Evolutionary conservation across 2,888 invertebrate species (phyloP), one percentile per base, ranked within the genome.

Genomic region (Pelosia muscerda): DNA sequence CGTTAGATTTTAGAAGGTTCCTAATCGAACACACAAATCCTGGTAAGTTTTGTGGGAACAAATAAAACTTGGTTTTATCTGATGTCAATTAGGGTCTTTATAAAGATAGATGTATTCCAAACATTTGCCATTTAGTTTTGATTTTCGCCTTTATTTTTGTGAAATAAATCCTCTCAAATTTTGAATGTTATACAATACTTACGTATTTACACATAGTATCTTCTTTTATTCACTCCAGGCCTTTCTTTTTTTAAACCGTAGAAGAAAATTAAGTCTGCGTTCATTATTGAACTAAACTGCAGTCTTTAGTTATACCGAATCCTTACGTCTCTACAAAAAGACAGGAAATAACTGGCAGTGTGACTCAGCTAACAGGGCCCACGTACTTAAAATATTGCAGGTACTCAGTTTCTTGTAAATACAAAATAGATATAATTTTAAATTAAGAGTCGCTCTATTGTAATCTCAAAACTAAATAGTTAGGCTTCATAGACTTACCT

Each of bases 51-150:
- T 28, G 53, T 65, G 67, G 23, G 5, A 61, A 74, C 72, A 72
- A 69, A 67, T 72, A 67, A 63, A 25, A 70, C 63, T 67, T 74
- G 54, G 68, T 69, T 65, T 75, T 68, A 75, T 71, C 69, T 62
- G 56, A 62, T 59, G 59, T 68, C 59, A 65, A 64, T 66, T 66
- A 25, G 26, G 56, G 54, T 26, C 58, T 63, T 13, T 2, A 60
- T 38, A 62, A 58, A 68, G 65, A 63, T 66, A 66, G 22, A 31
- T 9, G 34, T 34, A 22, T 65, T 68, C 42, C 25, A 61, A 55
- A 67, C 62, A 57, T 62, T 42, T 23, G 9, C 34, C n/a, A 28
- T 2, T 28, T 49, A 49, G 49, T 6, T 49, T 49, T 49, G 49
- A 6, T 49, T 49, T 49, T n/a, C 8, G 49, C 5, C 8, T n/a